Base-by-base conservation (phyloP, 2,888 invertebrate species). In the Argyresthia albistria region DNA sequence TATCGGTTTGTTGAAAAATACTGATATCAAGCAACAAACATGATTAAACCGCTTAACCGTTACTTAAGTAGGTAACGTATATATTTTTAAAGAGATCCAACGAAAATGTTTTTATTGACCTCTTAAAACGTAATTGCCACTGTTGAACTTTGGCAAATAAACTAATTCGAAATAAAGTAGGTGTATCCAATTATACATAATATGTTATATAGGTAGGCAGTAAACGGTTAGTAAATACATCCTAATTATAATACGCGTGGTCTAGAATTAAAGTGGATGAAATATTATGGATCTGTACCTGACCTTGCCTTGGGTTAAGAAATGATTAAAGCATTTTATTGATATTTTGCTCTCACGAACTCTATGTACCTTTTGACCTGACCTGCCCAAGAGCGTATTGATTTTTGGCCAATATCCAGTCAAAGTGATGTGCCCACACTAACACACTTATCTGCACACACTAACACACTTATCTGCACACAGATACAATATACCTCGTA, bases 311-410 rank as follows among this genome's bases (percentile, higher is more conserved):
- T 16, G 11, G 11, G n/a, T 48, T 36, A 37, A 48, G 48, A 48
- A 48, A 48, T 15, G 25, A 15, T 37, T 36, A 35, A 48, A 15
- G 14, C 25, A n/a, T 39, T 45, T 45, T 45, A 39, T 48, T 37
- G 48, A 48, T 48, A 48, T 36, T 15, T 8, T n/a, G 12, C 43
- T 39, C 55, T 59, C 68, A 68, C 68, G 68, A 66, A 46, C n/a
- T 14, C 60, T 65, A 64, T 69, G 69, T 60, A 54, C 52, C 57
- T 48, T 50, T 56, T 59, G 68, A 64, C 69, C 69, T 60, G 64
- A 59, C 55, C 58, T 61, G 68, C 63, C 63, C 42, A 50, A 15
- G 39, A 51, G 9, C 45, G 12, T 61, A 67, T 67, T 60, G 64
- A 60, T 66, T 66, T 60, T 63, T 51, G 47, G 16, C 43, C 52